Evolutionary conservation across 2,113 vertebrate genomes (phyloP).

Genomic region (Aix galericulata): DNA sequence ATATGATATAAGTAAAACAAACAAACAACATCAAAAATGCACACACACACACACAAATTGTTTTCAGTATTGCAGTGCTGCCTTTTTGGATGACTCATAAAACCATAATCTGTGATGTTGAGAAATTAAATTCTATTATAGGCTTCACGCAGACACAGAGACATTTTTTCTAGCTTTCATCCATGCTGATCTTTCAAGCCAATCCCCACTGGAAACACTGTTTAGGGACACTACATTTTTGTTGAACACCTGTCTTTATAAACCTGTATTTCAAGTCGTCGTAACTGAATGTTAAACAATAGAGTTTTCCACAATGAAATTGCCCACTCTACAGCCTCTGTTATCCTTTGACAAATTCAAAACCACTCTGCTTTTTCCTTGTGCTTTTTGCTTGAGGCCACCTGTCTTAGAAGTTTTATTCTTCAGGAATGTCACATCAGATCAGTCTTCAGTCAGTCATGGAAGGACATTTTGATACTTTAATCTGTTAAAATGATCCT

Average conservation of each 20-base stretch:
- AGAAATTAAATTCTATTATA: background rate
- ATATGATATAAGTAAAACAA: background rate
- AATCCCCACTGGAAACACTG: background rate
- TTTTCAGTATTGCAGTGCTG: background rate
- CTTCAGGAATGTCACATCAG: background rate
- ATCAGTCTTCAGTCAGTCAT: background rate
- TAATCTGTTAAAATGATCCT: background rate
- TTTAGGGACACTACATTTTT: background rate
- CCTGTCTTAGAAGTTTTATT: background rate
- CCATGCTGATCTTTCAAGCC: background rate
- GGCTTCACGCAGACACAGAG: background rate
- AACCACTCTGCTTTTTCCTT: background rate
- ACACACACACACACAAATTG: accelerated
- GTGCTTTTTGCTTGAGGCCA: background rate
- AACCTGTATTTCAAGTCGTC: background rate
- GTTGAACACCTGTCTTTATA: background rate
- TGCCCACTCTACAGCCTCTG: background rate
- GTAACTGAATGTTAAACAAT: background rate
- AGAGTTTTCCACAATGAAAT: background rate
- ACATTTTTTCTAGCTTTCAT: background rate
- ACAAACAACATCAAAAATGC: background rate
- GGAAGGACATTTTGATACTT: background rate
- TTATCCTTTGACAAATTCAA: background rate
- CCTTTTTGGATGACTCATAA: background rate
- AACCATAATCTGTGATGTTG: background rate